phyloP scores from a whole-genome alignment of 2,113 vertebrate genomes.

The Myotis davidii region DNA sequence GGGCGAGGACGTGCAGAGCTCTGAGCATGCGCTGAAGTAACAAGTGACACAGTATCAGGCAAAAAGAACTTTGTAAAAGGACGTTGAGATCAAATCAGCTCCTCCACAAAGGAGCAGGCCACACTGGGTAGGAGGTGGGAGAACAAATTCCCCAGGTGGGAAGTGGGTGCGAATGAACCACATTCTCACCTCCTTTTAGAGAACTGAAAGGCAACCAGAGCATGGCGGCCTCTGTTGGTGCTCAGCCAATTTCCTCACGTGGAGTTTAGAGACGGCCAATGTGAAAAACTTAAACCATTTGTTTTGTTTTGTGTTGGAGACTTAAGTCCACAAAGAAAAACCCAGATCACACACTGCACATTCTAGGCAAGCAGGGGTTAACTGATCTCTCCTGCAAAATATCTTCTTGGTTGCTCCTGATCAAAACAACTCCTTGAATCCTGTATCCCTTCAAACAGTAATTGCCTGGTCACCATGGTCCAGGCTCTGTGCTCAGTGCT shows the following conservation, averaged over 20 bases:
- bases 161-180: not conserved
- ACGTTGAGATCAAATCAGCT: not conserved
- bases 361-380: not conserved
- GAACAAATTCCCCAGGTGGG: not conserved
- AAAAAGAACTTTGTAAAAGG: not conserved
- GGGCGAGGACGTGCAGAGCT: not conserved
- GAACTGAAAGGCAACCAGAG: not conserved
- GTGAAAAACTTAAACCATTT: not conserved
- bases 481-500: not conserved
- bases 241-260: not conserved
- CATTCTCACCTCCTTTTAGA: not conserved
- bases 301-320: not conserved
- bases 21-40: not conserved
- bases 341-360: not conserved
- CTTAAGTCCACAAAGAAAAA: not conserved
- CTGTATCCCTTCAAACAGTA: not conserved
- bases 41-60: not conserved
- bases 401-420: not conserved
- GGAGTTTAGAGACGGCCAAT: not conserved
- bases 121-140: not conserved
- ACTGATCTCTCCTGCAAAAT: not conserved
- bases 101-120: not conserved
- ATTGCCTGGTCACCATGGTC: not conserved
- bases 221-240: accelerated
- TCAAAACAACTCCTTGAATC: not conserved